Conservation (phyloP, 2,113 vertebrate genomes). For the Lepisosteus osseus region DNA sequence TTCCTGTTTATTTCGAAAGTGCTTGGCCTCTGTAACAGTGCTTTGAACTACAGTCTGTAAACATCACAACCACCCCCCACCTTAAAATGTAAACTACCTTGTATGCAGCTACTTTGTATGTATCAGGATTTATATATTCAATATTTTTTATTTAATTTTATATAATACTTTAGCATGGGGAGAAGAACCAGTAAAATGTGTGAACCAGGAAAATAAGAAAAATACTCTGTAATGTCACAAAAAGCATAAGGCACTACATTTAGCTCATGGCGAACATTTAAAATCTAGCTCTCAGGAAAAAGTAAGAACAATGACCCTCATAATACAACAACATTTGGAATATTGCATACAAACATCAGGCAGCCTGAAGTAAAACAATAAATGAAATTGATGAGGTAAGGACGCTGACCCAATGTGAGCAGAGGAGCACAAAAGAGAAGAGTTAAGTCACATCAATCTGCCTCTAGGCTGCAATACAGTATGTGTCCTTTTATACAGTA, state of each 20-base stretch:
- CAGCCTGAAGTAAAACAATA: conserved; percentile 60
- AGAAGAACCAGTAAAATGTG: background rate
- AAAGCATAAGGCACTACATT: conserved; percentile 22
- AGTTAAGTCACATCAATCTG: too few relatives aligned
- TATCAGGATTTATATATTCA: too few relatives aligned
- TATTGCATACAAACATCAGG: conserved; percentile 45
- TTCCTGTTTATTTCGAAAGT: too few relatives aligned
- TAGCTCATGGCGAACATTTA: conserved; percentile 49
- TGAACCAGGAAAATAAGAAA: background rate
- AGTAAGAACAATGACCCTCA: conserved; percentile 67
- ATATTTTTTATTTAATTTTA: too few relatives aligned
- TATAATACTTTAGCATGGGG: too few relatives aligned
- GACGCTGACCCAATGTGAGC: conserved; percentile 42
- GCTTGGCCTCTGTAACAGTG: too few relatives aligned
- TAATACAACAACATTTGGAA: conserved; percentile 65
- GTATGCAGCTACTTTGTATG: too few relatives aligned
- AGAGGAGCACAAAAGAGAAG: conserved; percentile 9
- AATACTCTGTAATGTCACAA: background rate
- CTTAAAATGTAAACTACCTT: too few relatives aligned
- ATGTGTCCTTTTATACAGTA: conserved; percentile 9
- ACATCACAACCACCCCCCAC: too few relatives aligned
- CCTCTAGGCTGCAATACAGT: conserved; percentile 4
- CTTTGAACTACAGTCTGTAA: too few relatives aligned
- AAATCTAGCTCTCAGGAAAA: conserved; percentile 64
- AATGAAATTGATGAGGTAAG: conserved; percentile 61